Base-by-base conservation (phyloP, 2,797 vertebrate species). In the Megalops cyprinoides region DNA sequence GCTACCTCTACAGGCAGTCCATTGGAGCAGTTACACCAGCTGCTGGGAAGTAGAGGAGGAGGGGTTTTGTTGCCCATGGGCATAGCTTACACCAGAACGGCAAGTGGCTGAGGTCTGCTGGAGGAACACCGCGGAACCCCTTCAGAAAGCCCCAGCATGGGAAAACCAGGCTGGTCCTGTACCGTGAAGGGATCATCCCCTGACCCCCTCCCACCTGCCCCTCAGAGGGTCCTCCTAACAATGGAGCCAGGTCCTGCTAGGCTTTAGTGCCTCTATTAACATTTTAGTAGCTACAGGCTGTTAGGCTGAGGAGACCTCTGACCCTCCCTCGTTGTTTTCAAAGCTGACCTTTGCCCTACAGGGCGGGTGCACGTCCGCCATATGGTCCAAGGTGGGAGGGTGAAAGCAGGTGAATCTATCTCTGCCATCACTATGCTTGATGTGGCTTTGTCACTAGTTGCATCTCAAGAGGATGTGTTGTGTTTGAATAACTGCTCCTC, bases 281-380 rank as follows among this genome's bases (percentile, higher is more conserved):
- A 85, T 85, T 77, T 80, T 82, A 77, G 81, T 87, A 84, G 82
- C 86, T 82, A 65, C 74, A 77, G 83, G 86, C 83, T 79, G 83
- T 84, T 84, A 79, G 85, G 71, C 79, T 79, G 28, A 4, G 74
- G 44, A 0, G 85, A 85, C 82, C 86, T 85, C 49, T 81, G 83
- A 88, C 82, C 78, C 79, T 44, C 31, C 79, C 75, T 62, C 75
- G 82, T 87, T 83, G 85, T 86, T 83, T 80, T 83, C 81, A 84
- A 82, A 79, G 79, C 14, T 85, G 86, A 86, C 86, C 86, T 87
- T 58, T 88, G 82, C 39, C 58, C 78, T 75, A 18, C 44, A 42
- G 18, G 37, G 76, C 65, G 60, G 74, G 60, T 78, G n/a, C 76
- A 49, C 62, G 34, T 82, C 4, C 56, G 6, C 82, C 79, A 25